Evolutionary conservation across 2,797 vertebrate species (phyloP), one percentile per base, ranked within the genome.

Genomic region (Pangasius macronema): DNA sequence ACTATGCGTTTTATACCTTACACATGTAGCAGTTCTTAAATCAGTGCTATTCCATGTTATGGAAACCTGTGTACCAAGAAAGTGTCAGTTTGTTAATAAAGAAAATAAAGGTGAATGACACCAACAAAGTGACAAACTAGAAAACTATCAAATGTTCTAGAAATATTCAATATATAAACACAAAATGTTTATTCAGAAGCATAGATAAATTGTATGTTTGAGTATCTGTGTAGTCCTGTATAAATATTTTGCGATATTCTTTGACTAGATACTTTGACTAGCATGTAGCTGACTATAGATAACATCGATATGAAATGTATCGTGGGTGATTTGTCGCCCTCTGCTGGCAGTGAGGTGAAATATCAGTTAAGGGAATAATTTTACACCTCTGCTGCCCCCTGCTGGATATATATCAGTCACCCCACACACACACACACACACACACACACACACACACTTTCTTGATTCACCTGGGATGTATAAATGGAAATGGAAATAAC

Each of bases 351-450:
- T 4, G 3, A 20, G 2, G 22, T 68, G n/a, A 68, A 53, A 68
- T 85, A 5, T 3, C 3, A 13, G 24, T n/a, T 57, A 59, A 16
- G 0, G 3, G 1, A 7, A 11, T 0, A 46, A 13, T 30, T 57
- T 9, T 76, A 33, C 27, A 30, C 1, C 36, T 27, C 9, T 85
- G 70, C 70, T 85, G 39, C 83, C 57, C 83, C 55, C 83, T 61
- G 39, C 27, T 85, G 83, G 70, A 49, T 5, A 42, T 36, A 61
- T 3, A 49, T 30, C 27, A 20, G 4, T 27, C 33, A 1, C 46
- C 5, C 5, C 5, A 42, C 42, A 42, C 42, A 42, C 5, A 42
- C 42, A 42, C 42, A 42, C 42, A 42, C 49, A 30, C 46, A 76
- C 42, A 46, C 24, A 13, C 27, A 30, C 36, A 36, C 36, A 70